phyloP scores from a whole-genome alignment of 1,140 invertebrate genomes.

The Apocrypta bakeri region DNA sequence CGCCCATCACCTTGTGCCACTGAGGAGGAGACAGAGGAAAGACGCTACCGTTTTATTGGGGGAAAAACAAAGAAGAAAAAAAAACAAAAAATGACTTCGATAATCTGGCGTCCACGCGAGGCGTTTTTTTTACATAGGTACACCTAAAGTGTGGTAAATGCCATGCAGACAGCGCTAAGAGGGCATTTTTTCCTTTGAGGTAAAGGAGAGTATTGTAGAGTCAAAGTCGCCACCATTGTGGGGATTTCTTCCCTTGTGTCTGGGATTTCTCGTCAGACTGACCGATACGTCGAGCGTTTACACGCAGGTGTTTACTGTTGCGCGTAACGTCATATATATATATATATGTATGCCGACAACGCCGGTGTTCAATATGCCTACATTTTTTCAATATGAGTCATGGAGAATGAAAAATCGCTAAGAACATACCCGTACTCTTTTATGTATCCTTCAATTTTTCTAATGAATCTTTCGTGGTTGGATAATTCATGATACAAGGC shows the following conservation, averaged over 20 bases:
- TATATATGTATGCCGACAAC: background rate
- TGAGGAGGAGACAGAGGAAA: background rate
- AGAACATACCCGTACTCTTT: slow-evolving; percentile 3
- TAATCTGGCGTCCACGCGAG: background rate
- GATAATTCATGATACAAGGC: background rate
- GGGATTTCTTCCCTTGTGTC: slow-evolving; percentile 32
- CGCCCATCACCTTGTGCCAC: slow-evolving; percentile 33
- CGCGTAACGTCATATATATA: background rate
- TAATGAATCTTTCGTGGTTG: background rate
- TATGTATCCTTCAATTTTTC: background rate
- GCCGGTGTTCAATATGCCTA: background rate
- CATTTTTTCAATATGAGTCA: background rate
- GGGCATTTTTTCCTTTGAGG: background rate
- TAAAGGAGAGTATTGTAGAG: background rate
- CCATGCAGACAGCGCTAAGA: background rate
- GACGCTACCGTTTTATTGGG: background rate
- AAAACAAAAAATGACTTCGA: too few species aligned
- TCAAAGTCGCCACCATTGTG: background rate
- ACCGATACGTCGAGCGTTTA: background rate
- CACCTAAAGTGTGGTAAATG: background rate
- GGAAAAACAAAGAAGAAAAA: too few species aligned
- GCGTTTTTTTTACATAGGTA: slow-evolving; percentile 3
- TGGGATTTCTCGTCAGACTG: slow-evolving; percentile 23
- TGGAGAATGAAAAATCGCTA: background rate
- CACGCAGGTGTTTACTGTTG: background rate